Evolutionary conservation across 2,797 vertebrate genomes (phyloP), one percentile per base, ranked within the genome.

Genomic region (Coregonus sp.): DNA sequence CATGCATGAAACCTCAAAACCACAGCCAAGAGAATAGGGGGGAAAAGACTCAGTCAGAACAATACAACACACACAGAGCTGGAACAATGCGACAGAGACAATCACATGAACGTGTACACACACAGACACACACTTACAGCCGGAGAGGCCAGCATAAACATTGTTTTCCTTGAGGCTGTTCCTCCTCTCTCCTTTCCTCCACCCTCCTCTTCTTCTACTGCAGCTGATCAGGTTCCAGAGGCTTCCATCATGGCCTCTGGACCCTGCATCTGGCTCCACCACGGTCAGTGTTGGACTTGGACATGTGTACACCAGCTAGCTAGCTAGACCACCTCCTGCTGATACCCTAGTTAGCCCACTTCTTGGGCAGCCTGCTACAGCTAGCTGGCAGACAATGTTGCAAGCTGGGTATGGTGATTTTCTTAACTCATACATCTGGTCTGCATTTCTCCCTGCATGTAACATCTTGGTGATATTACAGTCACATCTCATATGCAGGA

Each of bases 401-500:
- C 54, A n/a, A 56, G 54, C 18, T 31, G 12, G 25, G 1, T 66
- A 31, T 3, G 25, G 6, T 33, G 66, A 31, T 65, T 75, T 5
- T 72, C 74, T 35, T 15, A 29, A 40, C 37, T 25, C 72, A 15
- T 79, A 35, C 66, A 50, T 82, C 76, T 75, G 51, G 31, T 78
- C 72, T 29, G 33, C 25, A 73, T 33, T 29, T 80, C 71, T 37
- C 37, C 35, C 4, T 66, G 3, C 29, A 9, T 4, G 11, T 5
- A 73, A 73, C 52, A 63, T 47, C 66, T 69, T 74, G 77, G 67
- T 74, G 47, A 86, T 84, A 83, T 87, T 81, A 81, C 86, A 85
- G 84, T 88, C 82, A 86, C 73, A 81, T 75, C 86, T 91, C 86
- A 89, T 90, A 90, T 88, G 82, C 83, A 78, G 80, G 77, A 25